Percentiles rank a stretch among this genome's conserved stretches.
phyloP scores from a whole-genome alignment of 2,888 invertebrate species.

The Metallyticus violacea region DNA sequence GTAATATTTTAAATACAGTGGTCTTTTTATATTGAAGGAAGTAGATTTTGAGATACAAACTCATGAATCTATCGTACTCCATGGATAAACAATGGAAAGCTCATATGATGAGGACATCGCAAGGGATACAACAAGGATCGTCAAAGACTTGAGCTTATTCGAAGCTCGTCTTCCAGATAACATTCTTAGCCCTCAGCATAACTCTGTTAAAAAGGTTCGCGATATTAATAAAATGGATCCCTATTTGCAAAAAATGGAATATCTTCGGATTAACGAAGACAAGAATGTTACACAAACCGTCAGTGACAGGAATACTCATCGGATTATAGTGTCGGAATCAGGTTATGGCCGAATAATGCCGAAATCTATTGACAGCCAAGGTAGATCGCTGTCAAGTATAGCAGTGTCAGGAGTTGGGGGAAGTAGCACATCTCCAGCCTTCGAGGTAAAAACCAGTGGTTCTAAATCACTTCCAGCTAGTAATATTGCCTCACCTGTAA shows the following conservation, averaged over 20 bases:
- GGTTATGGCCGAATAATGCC: constrained; percentile 46
- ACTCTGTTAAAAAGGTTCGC: not conserved
- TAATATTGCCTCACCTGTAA: constrained; percentile 35
- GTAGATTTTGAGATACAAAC: not conserved
- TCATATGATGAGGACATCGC: constrained; percentile 25
- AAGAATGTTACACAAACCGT: constrained; percentile 5
- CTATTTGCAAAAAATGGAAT: constrained; percentile 35
- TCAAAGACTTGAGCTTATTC: constrained; percentile 24
- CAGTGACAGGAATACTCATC: constrained; percentile 20
- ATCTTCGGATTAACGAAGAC: constrained; percentile 32
- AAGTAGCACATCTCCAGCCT: constrained; percentile 21
- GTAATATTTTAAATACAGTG: not conserved
- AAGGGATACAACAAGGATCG: constrained; percentile 21
- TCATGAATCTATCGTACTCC: constrained; percentile 6
- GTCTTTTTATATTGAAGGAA: not conserved
- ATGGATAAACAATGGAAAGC: constrained; percentile 28
- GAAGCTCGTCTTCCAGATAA: constrained; percentile 9
- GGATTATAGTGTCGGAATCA: constrained; percentile 37
- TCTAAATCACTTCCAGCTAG: constrained; percentile 37
- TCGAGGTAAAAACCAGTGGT: constrained; percentile 25
- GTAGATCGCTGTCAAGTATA: constrained; percentile 33
- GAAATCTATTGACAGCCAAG: constrained; percentile 41
- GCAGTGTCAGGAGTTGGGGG: constrained; percentile 27
- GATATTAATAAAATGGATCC: constrained; percentile 34
- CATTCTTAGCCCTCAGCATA: not conserved